These are phyloP conservation scores for Mythimna impura DNA, from an alignment of 2,888 invertebrate species.

Conservation along the genomic window DNA sequence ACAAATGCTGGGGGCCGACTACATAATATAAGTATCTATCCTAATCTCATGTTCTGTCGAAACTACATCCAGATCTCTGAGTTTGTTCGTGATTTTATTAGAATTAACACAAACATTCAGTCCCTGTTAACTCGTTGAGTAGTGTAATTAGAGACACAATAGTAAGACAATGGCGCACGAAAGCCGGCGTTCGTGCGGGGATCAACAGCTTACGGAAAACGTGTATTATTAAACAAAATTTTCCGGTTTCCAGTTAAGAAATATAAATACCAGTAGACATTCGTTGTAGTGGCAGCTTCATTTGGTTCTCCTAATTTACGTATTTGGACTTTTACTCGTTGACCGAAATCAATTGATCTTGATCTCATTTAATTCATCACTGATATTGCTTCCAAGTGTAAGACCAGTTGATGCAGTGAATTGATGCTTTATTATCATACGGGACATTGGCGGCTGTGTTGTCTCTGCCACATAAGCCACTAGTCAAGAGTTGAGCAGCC, in stretches of 20 bases:
- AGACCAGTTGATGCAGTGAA: background rate
- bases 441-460: background rate
- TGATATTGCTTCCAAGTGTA: slow-evolving; percentile 2
- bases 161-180: no score
- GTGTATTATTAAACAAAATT: background rate
- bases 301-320: background rate
- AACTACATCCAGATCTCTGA: background rate
- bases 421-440: background rate
- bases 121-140: no score
- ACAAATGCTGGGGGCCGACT: slow-evolving; percentile 18
- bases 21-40: slow-evolving; percentile 17
- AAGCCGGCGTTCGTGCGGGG: no score
- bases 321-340: background rate
- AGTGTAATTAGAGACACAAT: no score
- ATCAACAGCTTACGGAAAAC: no score
- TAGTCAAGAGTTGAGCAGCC: background rate
- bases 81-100: background rate
- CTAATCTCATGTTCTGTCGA: slow-evolving; percentile 1
- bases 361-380: background rate
- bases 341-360: background rate
- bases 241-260: background rate
- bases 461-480: slow-evolving; percentile 20
- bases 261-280: background rate
- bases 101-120: background rate
- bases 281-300: background rate